Evolutionary conservation across 2,888 invertebrate species (phyloP), one percentile per base, ranked within the genome.

Genomic region (Agrilus cyanescens): DNA sequence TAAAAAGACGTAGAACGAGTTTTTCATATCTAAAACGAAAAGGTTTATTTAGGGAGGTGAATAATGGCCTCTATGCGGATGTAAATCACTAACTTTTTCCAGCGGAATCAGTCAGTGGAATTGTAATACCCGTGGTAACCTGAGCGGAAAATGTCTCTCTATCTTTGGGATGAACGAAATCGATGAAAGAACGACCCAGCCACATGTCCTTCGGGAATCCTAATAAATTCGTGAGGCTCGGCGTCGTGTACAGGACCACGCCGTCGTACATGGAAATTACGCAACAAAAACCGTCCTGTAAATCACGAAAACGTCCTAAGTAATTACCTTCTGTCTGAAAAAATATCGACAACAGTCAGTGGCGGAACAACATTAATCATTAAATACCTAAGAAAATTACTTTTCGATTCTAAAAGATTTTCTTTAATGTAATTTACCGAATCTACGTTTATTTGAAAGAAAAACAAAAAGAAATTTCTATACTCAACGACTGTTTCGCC

Each of bases 191-290:
- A 40, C 85, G 73, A 4, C 88, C 89, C 29, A 84, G 66, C 87
- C 88, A 89, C 78, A 86, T 84, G 48, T 87, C 84, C 51, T 80
- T 78, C 0, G 86, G 82, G 58, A 80, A 90, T 2, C 86, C 89
- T 39, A 90, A 70, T 1, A 78, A 72, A 2, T 75, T 65, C 0
- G 79, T 78, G 38, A 88, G 68, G 37, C 76, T 76, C 1, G 80
- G 67, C 0, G 87, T 83, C 8, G 84, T 80, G 55, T 82, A 83
- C 53, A 88, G 70, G 0, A 90, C 82, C 1, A 85, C 74, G 1
- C 90, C 90, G 55, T 89, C 85, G 41, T 79, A 74, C 81, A 89
- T 82, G 1, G 88, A 87, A 50, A 89, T 81, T 1, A 87, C 79
- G 53, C 83, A 82, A 41, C 80, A 80, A 61, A 88, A 88, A 41